Base-by-base conservation (phyloP, 2,888 invertebrate genomes). In the Pomacea canaliculata region DNA sequence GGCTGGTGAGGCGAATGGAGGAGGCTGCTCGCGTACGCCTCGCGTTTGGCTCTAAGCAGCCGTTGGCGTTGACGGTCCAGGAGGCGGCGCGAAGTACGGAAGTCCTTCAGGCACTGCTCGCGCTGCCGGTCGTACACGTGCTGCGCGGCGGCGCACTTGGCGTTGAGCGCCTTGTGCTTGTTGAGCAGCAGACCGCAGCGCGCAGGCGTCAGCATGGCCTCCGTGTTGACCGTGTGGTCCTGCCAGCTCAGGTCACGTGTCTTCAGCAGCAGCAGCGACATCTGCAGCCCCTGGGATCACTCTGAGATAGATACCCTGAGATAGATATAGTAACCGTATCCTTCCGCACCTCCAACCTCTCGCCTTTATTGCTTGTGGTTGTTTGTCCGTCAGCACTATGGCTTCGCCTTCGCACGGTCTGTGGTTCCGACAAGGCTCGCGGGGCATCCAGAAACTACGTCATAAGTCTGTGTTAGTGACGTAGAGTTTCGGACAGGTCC, bases 221-320 rank as follows among this genome's bases (percentile, higher is more conserved):
- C 87, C 18, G 85, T 80, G 78, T 87, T 87, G 49, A 86, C 76
- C 8, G 84, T 85, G 71, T 85, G 83, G 79, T 87, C 87, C 79
- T 87, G 87, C 83, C 85, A 85, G 8, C 85, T 79, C 77, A 86
- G 80, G 78, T 86, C 83, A 18, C 83, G 78, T 0, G 85, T 85
- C 70, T 82, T 83, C 16, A 85, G 70, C 68, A 81, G 77, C 16
- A 86, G 75, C 16, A 85, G 76, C n/a, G 85, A 82, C 85, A 85
- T 85, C 18, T 37, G 71, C 62, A 37, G n/a, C 3, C 27, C 23
- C 65, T 27, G 27, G 59, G 18, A 5, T 37, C 37, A 37, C 37
- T 37, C 37, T 37, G 5, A 37, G 37, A 23, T 23, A 23, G 23
- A 23, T 23, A 23, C 23, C 23, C 23, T 23, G 23, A 23, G 23